phyloP scores from a whole-genome alignment of 2,888 invertebrate genomes.

The Lypha dubia region DNA sequence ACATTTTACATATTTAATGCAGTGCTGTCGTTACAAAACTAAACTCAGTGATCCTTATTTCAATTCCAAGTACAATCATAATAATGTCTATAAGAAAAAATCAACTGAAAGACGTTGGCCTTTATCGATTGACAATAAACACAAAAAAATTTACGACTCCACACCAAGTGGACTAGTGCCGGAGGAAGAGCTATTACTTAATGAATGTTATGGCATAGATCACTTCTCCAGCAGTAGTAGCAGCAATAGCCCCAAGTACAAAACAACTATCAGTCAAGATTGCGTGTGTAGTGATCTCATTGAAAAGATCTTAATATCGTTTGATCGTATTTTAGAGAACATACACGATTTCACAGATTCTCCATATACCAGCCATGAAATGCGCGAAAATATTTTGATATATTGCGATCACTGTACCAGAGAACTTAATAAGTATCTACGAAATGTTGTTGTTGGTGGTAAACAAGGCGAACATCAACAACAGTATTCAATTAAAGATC shows the following conservation, averaged over 20 bases:
- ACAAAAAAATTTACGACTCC: conserved; percentile 75
- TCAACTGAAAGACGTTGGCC: conserved; percentile 68
- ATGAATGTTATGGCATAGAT: conserved; percentile 66
- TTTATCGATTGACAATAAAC: conserved; percentile 76
- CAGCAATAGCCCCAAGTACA: conserved; percentile 70
- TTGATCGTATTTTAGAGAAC: conserved; percentile 96
- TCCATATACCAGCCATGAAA: conserved; percentile 98
- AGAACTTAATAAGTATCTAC: conserved; percentile 95
- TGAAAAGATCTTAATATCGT: conserved; percentile 92
- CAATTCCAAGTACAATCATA: conserved; percentile 64
- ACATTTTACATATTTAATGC: conserved; percentile 91
- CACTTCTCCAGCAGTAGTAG: conserved; percentile 41
- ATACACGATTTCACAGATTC: conserved; percentile 99
- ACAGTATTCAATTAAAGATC: conserved; percentile 83
- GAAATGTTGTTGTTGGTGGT: conserved; percentile 84
- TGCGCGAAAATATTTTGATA: conserved; percentile 96
- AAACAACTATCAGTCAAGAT: conserved; percentile 80
- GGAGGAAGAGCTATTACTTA: conserved; percentile 63
- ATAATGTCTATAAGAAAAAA: conserved; percentile 66
- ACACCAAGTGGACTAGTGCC: conserved; percentile 53
- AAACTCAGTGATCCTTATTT: conserved; percentile 68
- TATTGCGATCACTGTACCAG: conserved; percentile 94
- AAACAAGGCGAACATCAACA: conserved; percentile 68
- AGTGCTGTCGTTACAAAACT: conserved; percentile 82
- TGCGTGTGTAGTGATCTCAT: conserved; percentile 82